Evolutionary conservation across 2,113 vertebrate genomes (phyloP).

Genomic region (Antechinus flavipes): DNA sequence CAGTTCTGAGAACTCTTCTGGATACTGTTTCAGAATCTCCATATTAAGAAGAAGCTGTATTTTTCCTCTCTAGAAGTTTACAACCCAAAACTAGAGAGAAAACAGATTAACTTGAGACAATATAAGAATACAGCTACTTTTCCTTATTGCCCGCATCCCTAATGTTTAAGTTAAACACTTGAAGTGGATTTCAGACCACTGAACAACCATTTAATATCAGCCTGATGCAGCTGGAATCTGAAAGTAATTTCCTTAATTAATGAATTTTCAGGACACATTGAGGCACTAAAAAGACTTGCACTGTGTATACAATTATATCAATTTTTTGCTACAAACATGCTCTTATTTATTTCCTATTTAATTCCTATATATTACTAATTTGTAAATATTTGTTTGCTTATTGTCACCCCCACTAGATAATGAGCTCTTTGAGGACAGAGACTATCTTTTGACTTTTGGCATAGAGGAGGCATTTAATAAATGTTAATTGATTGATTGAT

Average conservation of each 20-base stretch:
- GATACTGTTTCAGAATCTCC: neutral
- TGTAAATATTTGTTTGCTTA: neutral
- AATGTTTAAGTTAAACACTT: neutral
- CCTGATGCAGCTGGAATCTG: neutral
- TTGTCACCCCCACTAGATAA: neutral
- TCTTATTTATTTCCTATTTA: neutral
- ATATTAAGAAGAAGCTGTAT: neutral
- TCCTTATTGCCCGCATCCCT: constrained; percentile 18
- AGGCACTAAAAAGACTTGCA: neutral
- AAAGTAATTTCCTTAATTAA: neutral
- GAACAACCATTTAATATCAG: constrained; percentile 13
- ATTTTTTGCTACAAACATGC: neutral
- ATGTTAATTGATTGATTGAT: neutral
- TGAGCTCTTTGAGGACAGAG: neutral
- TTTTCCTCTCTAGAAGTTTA: neutral
- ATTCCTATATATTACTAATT: neutral
- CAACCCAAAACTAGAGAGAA: neutral
- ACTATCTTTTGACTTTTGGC: neutral
- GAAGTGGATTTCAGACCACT: constrained; percentile 12
- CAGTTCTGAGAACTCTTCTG: neutral
- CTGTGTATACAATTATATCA: neutral
- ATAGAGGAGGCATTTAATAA: neutral
- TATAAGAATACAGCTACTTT: neutral
- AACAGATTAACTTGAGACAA: neutral
- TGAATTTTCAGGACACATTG: neutral